phyloP scores from a whole-genome alignment of 1,140 invertebrate genomes.

The Orchestia grillus region DNA sequence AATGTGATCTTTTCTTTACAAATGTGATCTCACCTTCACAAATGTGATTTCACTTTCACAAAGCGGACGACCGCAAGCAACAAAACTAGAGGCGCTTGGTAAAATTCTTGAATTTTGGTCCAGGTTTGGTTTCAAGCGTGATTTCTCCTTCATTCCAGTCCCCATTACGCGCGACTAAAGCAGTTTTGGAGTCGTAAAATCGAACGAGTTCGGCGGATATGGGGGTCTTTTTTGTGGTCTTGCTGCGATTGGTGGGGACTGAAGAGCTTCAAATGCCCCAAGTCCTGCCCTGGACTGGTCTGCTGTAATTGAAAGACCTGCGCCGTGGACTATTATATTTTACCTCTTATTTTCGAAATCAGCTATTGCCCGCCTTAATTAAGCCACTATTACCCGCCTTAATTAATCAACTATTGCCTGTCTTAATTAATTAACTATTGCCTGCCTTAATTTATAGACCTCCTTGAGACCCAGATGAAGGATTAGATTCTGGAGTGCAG shows the following conservation, averaged over 20 bases:
- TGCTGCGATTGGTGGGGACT: not conserved
- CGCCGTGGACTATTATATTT: not conserved
- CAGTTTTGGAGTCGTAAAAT: constrained; percentile 16
- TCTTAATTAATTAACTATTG: too few relatives aligned
- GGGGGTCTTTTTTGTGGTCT: not conserved
- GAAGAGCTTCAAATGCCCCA: not conserved
- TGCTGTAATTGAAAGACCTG: not conserved
- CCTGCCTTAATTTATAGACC: too few relatives aligned
- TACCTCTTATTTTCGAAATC: not conserved
- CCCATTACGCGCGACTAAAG: constrained; percentile 22
- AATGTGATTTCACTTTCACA: not conserved
- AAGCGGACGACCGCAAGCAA: not conserved
- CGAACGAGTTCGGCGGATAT: not conserved
- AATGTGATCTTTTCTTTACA: too few relatives aligned
- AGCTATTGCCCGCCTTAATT: not conserved
- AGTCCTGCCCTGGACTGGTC: not conserved
- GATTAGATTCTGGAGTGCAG: too few relatives aligned
- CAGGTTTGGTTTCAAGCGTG: not conserved
- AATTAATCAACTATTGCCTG: too few relatives aligned
- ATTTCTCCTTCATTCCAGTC: not conserved
- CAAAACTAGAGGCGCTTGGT: not conserved
- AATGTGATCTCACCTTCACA: too few relatives aligned
- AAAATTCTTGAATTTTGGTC: not conserved
- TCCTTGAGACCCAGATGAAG: too few relatives aligned
- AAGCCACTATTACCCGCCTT: too few relatives aligned